These are phyloP conservation scores for Akabosia matsudoensis DNA, from an alignment of 1,140 invertebrate genomes.

Conservation along the genomic window DNA sequence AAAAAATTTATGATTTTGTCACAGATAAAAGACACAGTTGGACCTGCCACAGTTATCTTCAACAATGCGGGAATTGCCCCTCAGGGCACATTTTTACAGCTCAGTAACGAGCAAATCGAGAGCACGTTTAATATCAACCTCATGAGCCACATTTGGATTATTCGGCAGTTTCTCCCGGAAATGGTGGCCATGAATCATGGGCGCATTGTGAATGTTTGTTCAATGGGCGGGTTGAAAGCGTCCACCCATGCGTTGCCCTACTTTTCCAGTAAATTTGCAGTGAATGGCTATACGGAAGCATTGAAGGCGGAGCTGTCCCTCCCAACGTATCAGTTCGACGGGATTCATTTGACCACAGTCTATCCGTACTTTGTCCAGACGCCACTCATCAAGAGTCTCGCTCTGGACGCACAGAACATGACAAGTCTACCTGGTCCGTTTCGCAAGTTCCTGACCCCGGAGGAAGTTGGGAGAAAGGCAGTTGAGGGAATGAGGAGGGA, in stretches of 20 bases:
- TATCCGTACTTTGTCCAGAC: slow-evolving; percentile 6
- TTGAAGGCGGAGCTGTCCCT: not conserved
- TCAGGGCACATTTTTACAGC: not conserved
- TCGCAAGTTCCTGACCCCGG: not conserved
- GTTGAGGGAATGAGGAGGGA: slow-evolving; percentile 5
- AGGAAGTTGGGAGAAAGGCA: not conserved
- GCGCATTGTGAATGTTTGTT: slow-evolving; percentile 4
- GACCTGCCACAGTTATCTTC: not conserved
- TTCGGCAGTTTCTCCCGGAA: not conserved
- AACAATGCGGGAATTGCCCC: not conserved
- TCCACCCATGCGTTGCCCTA: not conserved
- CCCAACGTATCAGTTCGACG: not conserved
- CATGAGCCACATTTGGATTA: slow-evolving; percentile 15
- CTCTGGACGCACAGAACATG: not conserved
- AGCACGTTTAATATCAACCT: not conserved
- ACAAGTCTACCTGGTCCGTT: not conserved
- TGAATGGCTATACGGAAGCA: slow-evolving; percentile 6
- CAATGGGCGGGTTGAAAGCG: slow-evolving; percentile 10
- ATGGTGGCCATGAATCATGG: not conserved
- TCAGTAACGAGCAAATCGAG: slow-evolving; percentile 1
- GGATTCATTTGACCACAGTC: not conserved
- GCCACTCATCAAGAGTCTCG: not conserved
- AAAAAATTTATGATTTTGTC: no score
- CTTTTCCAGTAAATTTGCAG: slow-evolving; percentile 4
- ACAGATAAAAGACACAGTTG: slow-evolving; percentile 5